These are phyloP conservation scores for Tragelaphus scriptus DNA, from an alignment of 2,113 vertebrate genomes.

Conservation along the genomic window DNA sequence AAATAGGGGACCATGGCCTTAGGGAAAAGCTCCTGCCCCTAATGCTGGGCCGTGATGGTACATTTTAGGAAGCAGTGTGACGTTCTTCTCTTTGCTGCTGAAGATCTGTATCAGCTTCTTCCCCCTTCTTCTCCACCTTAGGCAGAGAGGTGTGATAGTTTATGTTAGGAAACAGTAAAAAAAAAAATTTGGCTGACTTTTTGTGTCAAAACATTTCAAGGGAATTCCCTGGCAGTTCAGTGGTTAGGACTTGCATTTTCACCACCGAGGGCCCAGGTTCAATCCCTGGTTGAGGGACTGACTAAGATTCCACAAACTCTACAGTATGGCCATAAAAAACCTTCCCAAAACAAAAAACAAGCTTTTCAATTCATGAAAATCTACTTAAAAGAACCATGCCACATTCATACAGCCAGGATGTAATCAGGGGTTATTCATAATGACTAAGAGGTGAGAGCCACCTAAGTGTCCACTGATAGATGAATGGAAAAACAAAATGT, in stretches of 20 bases:
- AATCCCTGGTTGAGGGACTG: neutral
- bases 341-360: neutral
- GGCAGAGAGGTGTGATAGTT: neutral
- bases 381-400: neutral
- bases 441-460: neutral
- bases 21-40: neutral
- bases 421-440: neutral
- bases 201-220: neutral
- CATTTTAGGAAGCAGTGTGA: fast-evolving
- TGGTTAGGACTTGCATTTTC: neutral
- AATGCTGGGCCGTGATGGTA: neutral
- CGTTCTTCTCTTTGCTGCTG: neutral
- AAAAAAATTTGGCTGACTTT: neutral
- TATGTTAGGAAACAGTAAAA: neutral
- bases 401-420: neutral
- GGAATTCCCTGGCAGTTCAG: neutral
- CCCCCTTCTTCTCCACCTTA: too few relatives aligned
- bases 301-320: neutral
- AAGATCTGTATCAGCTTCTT: neutral
- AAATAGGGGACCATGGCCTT: neutral
- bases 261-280: neutral
- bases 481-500: neutral
- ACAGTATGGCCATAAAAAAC: neutral
- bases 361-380: neutral
- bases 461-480: neutral